phyloP scores from a whole-genome alignment of 2,797 vertebrate species.

The Diplodus sargus region DNA sequence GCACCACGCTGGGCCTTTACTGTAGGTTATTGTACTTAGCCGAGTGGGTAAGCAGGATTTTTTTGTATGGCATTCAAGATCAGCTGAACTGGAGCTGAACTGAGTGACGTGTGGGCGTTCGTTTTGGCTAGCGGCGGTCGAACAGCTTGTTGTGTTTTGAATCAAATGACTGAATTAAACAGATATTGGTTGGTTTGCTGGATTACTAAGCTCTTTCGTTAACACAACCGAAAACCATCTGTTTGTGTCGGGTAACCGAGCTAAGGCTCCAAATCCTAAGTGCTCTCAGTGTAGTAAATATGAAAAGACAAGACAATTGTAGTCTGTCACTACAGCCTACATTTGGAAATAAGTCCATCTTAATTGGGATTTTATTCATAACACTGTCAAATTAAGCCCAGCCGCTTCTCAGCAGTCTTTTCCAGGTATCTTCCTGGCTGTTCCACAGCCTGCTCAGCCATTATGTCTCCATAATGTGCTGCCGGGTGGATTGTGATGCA shows the following conservation, averaged over 20 bases:
- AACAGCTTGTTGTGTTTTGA: constrained; percentile 59
- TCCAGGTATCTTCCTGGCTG: constrained; percentile 33
- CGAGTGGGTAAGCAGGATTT: constrained; percentile 26
- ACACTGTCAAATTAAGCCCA: background rate
- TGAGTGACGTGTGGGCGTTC: constrained; percentile 21
- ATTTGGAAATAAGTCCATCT: background rate
- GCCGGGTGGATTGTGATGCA: constrained; percentile 53
- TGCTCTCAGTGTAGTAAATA: too few relatives aligned
- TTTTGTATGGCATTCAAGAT: constrained; percentile 11
- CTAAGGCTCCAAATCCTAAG: constrained; percentile 1
- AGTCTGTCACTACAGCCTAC: background rate
- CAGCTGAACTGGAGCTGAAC: constrained; percentile 41
- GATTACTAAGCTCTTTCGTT: constrained; percentile 16
- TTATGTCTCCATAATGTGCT: constrained; percentile 55
- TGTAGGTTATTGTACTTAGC: constrained; percentile 30
- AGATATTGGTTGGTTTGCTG: constrained; percentile 35
- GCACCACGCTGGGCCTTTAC: constrained; percentile 13
- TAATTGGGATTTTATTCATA: background rate
- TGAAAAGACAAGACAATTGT: too few relatives aligned
- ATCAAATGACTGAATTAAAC: constrained; percentile 40
- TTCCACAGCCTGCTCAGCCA: constrained; percentile 25
- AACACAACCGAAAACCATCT: constrained; percentile 19
- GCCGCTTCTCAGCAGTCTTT: background rate
- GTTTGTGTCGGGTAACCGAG: constrained; percentile 17
- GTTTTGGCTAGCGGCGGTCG: constrained; percentile 23